These are phyloP conservation scores for Hybos culiciformis DNA, from an alignment of 2,888 invertebrate genomes.

Conservation along the genomic window DNA sequence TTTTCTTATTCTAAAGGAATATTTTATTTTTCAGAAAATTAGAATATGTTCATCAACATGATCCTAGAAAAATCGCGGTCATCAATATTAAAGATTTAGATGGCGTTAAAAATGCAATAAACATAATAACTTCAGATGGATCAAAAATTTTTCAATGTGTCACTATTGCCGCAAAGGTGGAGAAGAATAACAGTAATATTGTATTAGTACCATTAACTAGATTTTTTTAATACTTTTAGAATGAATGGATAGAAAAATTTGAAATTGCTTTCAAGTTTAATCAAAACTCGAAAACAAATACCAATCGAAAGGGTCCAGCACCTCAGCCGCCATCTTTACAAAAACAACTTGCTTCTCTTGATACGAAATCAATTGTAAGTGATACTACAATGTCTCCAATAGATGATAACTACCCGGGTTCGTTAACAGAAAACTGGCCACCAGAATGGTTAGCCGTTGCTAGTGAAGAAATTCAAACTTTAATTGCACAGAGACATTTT, in stretches of 20 bases:
- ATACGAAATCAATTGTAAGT: conserved; percentile 20
- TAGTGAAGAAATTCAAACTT: conserved; percentile 87
- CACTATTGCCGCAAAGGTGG: conserved; percentile 46
- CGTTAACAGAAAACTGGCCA: conserved; percentile 25
- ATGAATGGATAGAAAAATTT: conserved; percentile 88
- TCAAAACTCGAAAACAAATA: conserved; percentile 42
- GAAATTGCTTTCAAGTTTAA: conserved; percentile 79
- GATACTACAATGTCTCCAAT: conserved; percentile 21
- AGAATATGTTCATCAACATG: conserved; percentile 32
- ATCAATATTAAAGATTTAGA: conserved; percentile 87
- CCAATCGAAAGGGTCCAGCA: conserved; percentile 39
- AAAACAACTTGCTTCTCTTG: conserved; percentile 17
- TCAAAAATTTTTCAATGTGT: conserved; percentile 85
- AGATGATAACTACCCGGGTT: conserved; percentile 18
- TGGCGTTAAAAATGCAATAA: conserved; percentile 83
- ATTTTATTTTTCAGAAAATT: conserved; percentile 23
- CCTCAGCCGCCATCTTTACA: conserved; percentile 28
- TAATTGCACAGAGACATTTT: conserved; percentile 90
- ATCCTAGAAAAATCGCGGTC: conserved; percentile 69
- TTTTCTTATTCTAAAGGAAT: neutral
- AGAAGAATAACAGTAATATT: neutral
- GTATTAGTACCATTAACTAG: neutral
- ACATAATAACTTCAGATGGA: conserved; percentile 86
- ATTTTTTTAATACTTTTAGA: conserved; percentile 36
- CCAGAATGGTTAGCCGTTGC: conserved; percentile 86